Evolutionary conservation across 1,140 invertebrate genomes (phyloP).

Genomic region (Coelopa frigida): DNA sequence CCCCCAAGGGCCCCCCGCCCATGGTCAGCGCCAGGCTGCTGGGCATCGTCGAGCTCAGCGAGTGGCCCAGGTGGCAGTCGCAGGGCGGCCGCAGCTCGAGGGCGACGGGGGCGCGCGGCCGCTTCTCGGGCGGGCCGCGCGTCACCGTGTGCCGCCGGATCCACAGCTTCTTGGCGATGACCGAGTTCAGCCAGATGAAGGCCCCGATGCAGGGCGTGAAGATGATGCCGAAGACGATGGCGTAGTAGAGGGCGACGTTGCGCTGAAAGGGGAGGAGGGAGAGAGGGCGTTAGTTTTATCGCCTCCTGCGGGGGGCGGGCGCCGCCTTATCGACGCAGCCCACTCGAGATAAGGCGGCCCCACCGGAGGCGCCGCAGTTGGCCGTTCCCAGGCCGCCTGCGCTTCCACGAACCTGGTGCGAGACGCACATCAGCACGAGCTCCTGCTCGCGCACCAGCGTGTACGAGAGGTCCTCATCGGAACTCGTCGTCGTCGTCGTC

Average conservation of each 20-base stretch:
- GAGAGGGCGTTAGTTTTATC: constrained; percentile 14
- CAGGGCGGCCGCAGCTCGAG: constrained; percentile 1
- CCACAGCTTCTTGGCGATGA: constrained; percentile 49
- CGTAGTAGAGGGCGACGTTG: constrained; percentile 34
- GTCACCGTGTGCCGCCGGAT: constrained; percentile 23
- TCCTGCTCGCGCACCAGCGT: constrained; percentile 19
- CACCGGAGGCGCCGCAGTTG: too few species aligned
- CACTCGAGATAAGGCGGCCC: too few species aligned
- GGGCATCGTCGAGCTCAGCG: constrained; percentile 16
- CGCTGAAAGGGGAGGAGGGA: constrained; percentile 28
- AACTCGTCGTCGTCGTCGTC: constrained; percentile 7
- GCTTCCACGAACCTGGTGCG: constrained; percentile 14
- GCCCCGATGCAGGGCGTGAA: constrained; percentile 49
- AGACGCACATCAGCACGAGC: constrained; percentile 15
- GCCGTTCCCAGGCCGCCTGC: constrained; percentile 13
- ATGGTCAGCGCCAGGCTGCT: constrained; percentile 6
- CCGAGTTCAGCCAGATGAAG: constrained; percentile 50
- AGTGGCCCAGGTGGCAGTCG: constrained; percentile 1
- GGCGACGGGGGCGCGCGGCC: neutral
- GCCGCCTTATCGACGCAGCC: too few species aligned
- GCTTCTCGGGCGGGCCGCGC: neutral
- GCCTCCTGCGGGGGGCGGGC: constrained; percentile 13
- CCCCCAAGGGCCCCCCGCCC: constrained; percentile 11
- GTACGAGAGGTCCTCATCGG: constrained; percentile 1
- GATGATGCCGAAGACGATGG: constrained; percentile 47